These are phyloP conservation scores for Lycocorax pyrrhopterus DNA, from an alignment of 2,113 vertebrate genomes.

Conservation along the genomic window DNA sequence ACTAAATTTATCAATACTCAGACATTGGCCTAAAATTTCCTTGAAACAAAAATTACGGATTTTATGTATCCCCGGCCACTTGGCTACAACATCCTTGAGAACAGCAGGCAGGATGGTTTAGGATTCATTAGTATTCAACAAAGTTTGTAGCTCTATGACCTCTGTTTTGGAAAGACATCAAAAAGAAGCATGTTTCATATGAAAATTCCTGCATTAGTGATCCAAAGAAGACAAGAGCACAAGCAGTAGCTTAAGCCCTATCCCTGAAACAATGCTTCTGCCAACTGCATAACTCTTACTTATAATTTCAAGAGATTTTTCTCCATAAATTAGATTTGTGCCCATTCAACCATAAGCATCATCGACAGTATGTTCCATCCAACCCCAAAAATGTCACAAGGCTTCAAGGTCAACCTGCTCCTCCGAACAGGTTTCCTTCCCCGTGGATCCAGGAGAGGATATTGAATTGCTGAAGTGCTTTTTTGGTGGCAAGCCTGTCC, in stretches of 20 bases:
- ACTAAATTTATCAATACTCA: not conserved
- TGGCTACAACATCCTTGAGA: not conserved
- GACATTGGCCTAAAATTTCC: not conserved
- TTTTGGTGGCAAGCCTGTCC: not conserved
- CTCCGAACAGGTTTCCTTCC: not conserved
- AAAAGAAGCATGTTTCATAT: not conserved
- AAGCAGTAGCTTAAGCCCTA: not conserved
- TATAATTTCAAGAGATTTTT: not conserved
- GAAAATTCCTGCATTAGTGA: not conserved
- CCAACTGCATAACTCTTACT: not conserved
- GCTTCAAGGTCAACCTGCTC: not conserved
- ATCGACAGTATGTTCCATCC: fast-evolving
- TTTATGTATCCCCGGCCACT: not conserved
- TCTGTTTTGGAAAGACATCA: not conserved
- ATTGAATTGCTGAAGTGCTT: not conserved
- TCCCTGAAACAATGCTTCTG: not conserved
- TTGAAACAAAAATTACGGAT: not conserved
- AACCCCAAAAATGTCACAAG: not conserved
- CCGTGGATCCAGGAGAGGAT: not conserved
- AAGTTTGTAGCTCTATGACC: not conserved
- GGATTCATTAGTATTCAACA: not conserved
- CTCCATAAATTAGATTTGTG: not conserved
- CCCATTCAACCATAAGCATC: not conserved
- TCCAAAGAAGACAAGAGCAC: not conserved
- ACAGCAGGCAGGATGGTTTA: not conserved